Evolutionary conservation across 2,888 invertebrate genomes (phyloP).

Genomic region (Cosmia trapezina): DNA sequence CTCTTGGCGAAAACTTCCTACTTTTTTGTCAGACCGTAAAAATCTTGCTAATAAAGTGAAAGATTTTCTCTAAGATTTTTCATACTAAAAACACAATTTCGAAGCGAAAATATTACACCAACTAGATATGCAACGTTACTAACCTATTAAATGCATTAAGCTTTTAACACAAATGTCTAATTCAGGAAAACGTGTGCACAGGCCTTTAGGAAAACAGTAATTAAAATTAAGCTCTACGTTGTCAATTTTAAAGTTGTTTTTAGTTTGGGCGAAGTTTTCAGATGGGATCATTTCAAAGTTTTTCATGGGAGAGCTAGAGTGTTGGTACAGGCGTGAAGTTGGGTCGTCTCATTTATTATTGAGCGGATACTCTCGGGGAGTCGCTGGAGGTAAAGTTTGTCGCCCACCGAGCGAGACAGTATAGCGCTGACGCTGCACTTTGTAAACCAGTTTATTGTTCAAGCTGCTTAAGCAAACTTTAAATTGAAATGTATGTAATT

Average conservation of each 20-base stretch:
- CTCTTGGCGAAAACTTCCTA: background rate
- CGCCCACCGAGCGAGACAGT: slow-evolving; percentile 47
- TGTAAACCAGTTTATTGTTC: slow-evolving; percentile 43
- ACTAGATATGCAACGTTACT: slow-evolving; percentile 74
- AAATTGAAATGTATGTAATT: slow-evolving; percentile 46
- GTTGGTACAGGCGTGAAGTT: slow-evolving; percentile 86
- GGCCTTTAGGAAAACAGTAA: slow-evolving; percentile 59
- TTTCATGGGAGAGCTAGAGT: slow-evolving; percentile 80
- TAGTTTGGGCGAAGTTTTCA: slow-evolving; percentile 59
- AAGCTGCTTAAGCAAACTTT: slow-evolving; percentile 30
- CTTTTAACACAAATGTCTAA: slow-evolving; percentile 88
- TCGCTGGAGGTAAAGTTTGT: slow-evolving; percentile 67
- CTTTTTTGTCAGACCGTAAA: background rate
- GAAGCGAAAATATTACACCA: slow-evolving; percentile 70
- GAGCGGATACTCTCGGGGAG: slow-evolving; percentile 82
- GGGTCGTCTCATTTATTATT: slow-evolving; percentile 89
- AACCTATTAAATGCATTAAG: slow-evolving; percentile 86
- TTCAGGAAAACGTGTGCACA: slow-evolving; percentile 77
- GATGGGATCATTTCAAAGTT: slow-evolving; percentile 79
- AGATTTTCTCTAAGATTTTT: slow-evolving; percentile 48
- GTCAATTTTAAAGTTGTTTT: slow-evolving; percentile 65
- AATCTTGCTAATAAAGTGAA: slow-evolving; percentile 5
- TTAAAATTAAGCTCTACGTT: slow-evolving; percentile 56
- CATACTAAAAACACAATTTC: slow-evolving; percentile 61
- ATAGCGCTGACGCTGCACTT: slow-evolving; percentile 55